Evolutionary conservation across 2,797 vertebrate genomes (phyloP).

Genomic region (Rhyacichthys aspro): DNA sequence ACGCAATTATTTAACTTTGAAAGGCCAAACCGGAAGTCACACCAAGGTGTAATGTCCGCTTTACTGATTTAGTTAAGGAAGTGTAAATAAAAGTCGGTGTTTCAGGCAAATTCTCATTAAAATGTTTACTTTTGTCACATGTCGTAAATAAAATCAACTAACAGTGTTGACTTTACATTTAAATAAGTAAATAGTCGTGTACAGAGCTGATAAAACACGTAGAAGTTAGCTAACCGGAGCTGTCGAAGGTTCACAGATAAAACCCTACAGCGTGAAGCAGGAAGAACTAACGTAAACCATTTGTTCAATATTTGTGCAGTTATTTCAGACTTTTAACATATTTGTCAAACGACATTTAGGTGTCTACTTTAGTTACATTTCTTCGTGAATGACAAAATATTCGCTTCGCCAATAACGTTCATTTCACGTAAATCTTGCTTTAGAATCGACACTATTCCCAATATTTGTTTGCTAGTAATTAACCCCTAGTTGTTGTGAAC

Average conservation of each 20-base stretch:
- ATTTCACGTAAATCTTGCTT: neutral
- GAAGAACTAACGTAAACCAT: conserved; percentile 43
- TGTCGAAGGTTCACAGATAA: neutral
- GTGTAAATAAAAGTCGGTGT: conserved; percentile 33
- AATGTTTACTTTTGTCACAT: neutral
- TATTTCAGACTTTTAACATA: conserved; percentile 1
- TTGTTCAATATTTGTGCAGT: neutral
- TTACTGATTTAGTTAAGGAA: conserved; percentile 47
- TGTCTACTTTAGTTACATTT: neutral
- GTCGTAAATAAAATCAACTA: neutral
- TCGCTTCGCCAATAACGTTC: neutral
- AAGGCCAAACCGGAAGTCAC: neutral
- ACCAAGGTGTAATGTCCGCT: neutral
- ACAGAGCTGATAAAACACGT: neutral
- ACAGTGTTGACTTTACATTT: neutral
- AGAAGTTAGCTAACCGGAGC: conserved; percentile 5
- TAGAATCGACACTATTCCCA: no score
- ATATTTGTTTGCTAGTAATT: no score
- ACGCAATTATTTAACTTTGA: conserved; percentile 44
- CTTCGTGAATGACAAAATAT: neutral
- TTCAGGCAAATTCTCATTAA: neutral
- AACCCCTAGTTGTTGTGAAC: no score
- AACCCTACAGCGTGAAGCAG: conserved; percentile 20
- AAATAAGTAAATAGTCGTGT: neutral
- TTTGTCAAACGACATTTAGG: conserved; percentile 6